Evolutionary conservation across 2,888 invertebrate species (phyloP).

Genomic region (Lycia hirtaria): DNA sequence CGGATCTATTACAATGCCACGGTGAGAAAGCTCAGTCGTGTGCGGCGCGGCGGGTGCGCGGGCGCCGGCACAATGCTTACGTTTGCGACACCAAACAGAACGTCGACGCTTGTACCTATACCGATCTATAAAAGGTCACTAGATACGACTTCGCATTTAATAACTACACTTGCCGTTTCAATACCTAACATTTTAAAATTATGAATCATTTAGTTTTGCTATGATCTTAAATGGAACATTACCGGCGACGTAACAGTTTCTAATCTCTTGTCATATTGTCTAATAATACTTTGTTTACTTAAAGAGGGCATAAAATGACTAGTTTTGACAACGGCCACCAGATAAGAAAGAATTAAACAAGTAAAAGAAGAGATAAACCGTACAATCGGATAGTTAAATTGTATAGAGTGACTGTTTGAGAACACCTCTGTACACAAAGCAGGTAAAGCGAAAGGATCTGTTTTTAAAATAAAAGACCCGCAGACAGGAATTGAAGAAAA

Average conservation of each 20-base stretch:
- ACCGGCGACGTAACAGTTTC: slow-evolving; percentile 13
- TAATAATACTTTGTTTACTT: slow-evolving; percentile 20
- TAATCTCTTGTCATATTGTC: slow-evolving; percentile 13
- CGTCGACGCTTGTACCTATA: slow-evolving; percentile 35
- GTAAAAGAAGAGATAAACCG: slow-evolving; percentile 48
- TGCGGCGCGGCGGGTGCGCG: slow-evolving; percentile 32
- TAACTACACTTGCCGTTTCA: slow-evolving; percentile 45
- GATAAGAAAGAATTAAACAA: slow-evolving; percentile 51
- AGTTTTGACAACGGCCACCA: slow-evolving; percentile 33
- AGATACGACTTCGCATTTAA: slow-evolving; percentile 37
- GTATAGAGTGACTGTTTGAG: slow-evolving; percentile 53
- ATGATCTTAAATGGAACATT: slow-evolving; percentile 33
- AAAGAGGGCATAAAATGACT: slow-evolving; percentile 25
- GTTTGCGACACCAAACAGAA: slow-evolving; percentile 70
- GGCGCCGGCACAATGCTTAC: slow-evolving; percentile 55
- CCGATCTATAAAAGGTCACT: slow-evolving; percentile 43
- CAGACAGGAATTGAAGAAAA: slow-evolving; percentile 44
- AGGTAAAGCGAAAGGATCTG: slow-evolving; percentile 56
- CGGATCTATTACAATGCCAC: slow-evolving; percentile 72
- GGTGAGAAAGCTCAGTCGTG: slow-evolving; percentile 67
- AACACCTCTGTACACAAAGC: slow-evolving; percentile 66
- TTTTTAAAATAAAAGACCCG: slow-evolving; percentile 53
- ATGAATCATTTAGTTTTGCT: slow-evolving; percentile 36
- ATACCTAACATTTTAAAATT: slow-evolving; percentile 46
- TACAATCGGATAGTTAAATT: slow-evolving; percentile 46